A percentile compares a stretch with the other conserved stretches of the same genome.
These are phyloP conservation scores for Agapornis canus DNA, from an alignment of 2,797 vertebrate genomes.

Conservation along the genomic window DNA sequence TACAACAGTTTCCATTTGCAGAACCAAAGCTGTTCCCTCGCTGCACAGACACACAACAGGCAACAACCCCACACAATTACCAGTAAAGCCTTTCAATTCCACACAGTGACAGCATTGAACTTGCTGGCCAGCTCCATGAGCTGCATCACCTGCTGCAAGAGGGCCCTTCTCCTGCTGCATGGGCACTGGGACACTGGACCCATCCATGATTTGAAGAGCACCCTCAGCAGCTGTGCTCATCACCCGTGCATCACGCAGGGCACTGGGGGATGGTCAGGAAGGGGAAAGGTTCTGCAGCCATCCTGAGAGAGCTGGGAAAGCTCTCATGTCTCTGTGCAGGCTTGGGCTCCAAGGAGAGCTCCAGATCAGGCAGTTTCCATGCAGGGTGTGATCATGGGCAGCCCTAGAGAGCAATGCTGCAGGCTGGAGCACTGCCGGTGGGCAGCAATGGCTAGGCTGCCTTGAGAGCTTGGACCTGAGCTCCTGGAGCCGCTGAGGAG, in stretches of 20 bases:
- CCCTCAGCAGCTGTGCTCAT: too few species aligned
- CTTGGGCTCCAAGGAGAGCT: not conserved
- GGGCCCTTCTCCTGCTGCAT: not conserved
- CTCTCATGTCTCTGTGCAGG: not conserved
- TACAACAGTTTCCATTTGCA: too few species aligned
- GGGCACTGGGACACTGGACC: rapidly evolving
- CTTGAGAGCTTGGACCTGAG: not conserved
- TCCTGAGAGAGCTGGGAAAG: not conserved
- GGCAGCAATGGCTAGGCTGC: not conserved
- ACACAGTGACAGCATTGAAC: not conserved
- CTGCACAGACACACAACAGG: not conserved
- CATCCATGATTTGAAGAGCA: not conserved
- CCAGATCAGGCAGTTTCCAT: rapidly evolving
- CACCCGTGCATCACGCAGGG: rapidly evolving
- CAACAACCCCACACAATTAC: not conserved
- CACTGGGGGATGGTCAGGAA: not conserved
- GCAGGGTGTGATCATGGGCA: not conserved
- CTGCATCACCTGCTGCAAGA: not conserved
- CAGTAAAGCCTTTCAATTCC: not conserved
- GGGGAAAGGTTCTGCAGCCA: not conserved
- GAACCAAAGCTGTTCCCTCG: not conserved
- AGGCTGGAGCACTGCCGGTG: not conserved
- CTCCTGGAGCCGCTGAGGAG: not conserved
- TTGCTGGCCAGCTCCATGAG: not conserved
- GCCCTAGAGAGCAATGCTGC: not conserved